Percentiles rank a stretch among this genome's conserved stretches.
These are phyloP conservation scores for Drosophila tropicalis DNA, from an alignment of 1,140 invertebrate genomes.

Conservation along the genomic window DNA sequence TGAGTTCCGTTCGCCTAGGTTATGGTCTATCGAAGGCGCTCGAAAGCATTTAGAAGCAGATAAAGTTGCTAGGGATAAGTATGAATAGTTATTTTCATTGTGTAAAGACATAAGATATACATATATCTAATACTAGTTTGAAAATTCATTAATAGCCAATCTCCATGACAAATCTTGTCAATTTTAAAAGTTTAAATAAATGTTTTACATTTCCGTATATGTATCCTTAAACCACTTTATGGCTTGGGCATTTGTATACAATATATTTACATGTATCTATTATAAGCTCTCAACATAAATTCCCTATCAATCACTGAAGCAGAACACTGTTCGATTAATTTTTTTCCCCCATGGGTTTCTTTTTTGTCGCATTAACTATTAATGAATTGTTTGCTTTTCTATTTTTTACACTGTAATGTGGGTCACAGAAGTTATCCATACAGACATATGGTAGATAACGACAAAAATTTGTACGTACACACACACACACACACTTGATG, in stretches of 20 bases:
- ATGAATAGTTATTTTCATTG: too few species aligned
- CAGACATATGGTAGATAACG: not conserved
- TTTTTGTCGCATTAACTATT: constrained; percentile 49
- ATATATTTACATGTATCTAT: not conserved
- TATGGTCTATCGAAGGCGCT: too few species aligned
- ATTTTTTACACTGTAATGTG: constrained; percentile 31
- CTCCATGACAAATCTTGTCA: not conserved
- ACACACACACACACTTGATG: constrained; percentile 21
- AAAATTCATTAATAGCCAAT: too few species aligned
- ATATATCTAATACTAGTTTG: too few species aligned
- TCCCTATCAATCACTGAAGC: constrained; percentile 52
- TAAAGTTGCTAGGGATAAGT: too few species aligned
- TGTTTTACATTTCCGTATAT: not conserved
- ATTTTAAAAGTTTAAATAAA: not conserved
- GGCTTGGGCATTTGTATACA: too few species aligned
- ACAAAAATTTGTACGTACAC: not conserved
- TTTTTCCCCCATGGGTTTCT: constrained; percentile 32
- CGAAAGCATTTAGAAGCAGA: too few species aligned
- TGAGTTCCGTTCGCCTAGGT: not conserved
- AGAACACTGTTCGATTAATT: not conserved
- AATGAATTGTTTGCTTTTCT: constrained; percentile 57
- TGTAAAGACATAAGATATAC: too few species aligned
- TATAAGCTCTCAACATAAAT: constrained; percentile 19
- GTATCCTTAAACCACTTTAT: too few species aligned
- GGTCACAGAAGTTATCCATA: constrained; percentile 50